Base-by-base conservation (phyloP, 2,888 invertebrate genomes). In the Monoplex corrugatus region DNA sequence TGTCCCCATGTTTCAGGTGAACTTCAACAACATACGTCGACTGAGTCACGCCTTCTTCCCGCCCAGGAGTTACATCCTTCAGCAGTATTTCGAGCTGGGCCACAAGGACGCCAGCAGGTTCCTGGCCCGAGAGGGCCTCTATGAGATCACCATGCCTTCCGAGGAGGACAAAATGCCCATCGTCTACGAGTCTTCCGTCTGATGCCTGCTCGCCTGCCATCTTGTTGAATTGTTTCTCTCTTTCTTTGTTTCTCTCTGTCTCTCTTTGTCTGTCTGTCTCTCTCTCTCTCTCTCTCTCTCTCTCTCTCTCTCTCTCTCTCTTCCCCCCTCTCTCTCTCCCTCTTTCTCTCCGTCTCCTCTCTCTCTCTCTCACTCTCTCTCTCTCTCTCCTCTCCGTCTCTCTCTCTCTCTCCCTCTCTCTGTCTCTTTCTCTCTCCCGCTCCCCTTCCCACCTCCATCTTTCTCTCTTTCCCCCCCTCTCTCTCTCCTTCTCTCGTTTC, bases 1-100 rank as follows among this genome's bases (percentile, higher is more conserved):
- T n/a, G n/a, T n/a, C n/a, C n/a, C n/a, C n/a, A n/a, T 85, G 19
- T 44, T 45, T 68, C 93, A 96, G 94, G 93, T 96, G n/a, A 96
- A 95, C 91, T 91, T 93, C 87, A 92, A 93, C 44, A 96, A 96
- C 90, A 87, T 95, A 0, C 91, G 93, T 5, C 93, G 96, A 23
- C 94, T 94, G 2, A 92, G 93, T 5, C 95, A 96, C 85, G 95
- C 96, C 1, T 89, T 96, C 40, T 95, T 96, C 90, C 96, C 96
- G 16, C 96, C 96, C 0, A 92, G 93, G 6, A 89, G 92, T 5
- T 90, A 91, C 43, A 91, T 93, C 6, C 92, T 96, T 45, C 91
- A 94, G 84, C 89, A 93, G 8, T 96, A 96, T 90, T 95, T 94
- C 91, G 93, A 95, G 16, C 92, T 93, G 89, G 96, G 96, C 28